Base-by-base conservation (phyloP, 2,888 invertebrate species). In the Punctoribates punctum region DNA sequence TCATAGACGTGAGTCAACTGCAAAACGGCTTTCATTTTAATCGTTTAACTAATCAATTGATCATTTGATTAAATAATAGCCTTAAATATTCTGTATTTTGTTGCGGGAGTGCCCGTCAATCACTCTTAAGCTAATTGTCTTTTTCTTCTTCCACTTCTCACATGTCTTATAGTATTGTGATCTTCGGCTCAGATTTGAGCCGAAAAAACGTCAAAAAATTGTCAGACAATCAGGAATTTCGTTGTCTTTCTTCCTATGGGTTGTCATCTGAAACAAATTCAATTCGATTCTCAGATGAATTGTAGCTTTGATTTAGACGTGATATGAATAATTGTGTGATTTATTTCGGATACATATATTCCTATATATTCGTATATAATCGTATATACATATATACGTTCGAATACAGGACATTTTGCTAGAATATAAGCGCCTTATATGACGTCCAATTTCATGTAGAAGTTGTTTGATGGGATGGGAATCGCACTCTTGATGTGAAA, bases 11-110 rank as follows among this genome's bases (percentile, higher is more conserved):
- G 74, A 73, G 74, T 54, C 27, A 73, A 57, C 27, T 48, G 23
- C 38, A 48, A 57, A 20, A 46, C 27, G 23, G 23, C 46, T 42
- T 73, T 46, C 25, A 29, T 51, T 51, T 23, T 51, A 25, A 48
- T 27, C 25, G n/a, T 48, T 6, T 42, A 27, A 73, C 25, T 51
- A 73, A 73, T 46, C 65, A 65, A 34, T 57, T 29, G 65, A 65
- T 65, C 65, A 65, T 27, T 65, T 73, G n/a, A 38, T 65, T 65
- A 15, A 34, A 65, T 65, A 65, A 65, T 65, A 65, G 65, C 34
- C 65, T 34, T 65, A 34, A 29, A 65, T 29, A n/a, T 6, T 5
- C 5, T 65, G n/a, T 65, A 17, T 27, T 34, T 8, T 65, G 27
- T 65, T 29, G 17, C 29, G 65, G 65, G 65, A 65, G 65, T 65